Evolutionary conservation across 2,113 vertebrate species (phyloP).

Genomic region (Rhegmatorhina hoffmannsi): DNA sequence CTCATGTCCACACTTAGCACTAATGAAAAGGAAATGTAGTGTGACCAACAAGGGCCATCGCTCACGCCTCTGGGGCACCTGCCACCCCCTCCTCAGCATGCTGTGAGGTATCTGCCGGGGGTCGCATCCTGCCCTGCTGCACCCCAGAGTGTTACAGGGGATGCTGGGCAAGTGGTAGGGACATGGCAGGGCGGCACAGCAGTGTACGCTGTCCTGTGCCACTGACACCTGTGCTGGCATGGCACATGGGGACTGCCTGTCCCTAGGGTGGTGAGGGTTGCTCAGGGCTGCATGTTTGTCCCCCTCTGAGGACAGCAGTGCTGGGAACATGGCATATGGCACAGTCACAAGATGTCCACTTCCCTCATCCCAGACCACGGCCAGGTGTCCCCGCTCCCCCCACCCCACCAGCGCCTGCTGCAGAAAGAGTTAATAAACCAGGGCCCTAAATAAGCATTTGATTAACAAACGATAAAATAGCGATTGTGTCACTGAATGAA

Average conservation of each 20-base stretch:
- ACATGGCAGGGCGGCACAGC: fast-evolving
- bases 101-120: neutral
- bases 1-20: slow-evolving; percentile 82
- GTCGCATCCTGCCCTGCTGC: neutral
- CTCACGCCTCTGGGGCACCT: slow-evolving; percentile 72
- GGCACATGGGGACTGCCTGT: neutral
- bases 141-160: neutral
- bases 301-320: neutral
- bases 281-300: neutral
- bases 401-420: neutral
- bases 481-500: slow-evolving; percentile 84
- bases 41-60: slow-evolving; percentile 82
- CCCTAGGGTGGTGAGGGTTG: neutral
- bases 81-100: neutral
- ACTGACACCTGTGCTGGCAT: fast-evolving
- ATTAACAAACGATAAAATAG: slow-evolving; percentile 87
- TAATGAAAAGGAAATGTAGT: slow-evolving; percentile 87
- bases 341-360: fast-evolving
- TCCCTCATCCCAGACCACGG: fast-evolving
- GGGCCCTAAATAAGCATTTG: slow-evolving; percentile 85
- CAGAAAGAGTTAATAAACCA: slow-evolving; percentile 76
- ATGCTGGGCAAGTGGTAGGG: neutral
- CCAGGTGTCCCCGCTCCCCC: neutral
- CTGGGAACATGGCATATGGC: neutral
- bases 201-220: fast-evolving